Base-by-base conservation (phyloP, 2,113 vertebrate species). In the Vidua chalybeata region DNA sequence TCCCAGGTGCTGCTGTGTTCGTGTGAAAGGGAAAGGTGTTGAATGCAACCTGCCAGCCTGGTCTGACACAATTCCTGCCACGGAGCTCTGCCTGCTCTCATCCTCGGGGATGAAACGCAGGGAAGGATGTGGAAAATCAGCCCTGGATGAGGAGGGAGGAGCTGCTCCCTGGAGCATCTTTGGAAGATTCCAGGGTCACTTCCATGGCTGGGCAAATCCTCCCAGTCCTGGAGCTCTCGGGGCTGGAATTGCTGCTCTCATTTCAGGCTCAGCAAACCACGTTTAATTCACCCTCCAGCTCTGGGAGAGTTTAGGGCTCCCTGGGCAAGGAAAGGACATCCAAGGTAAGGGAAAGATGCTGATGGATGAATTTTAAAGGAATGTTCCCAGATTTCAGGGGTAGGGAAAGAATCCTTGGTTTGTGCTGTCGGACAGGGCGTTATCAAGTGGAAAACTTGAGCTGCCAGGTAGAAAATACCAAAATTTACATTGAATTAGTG, bases 381-480 rank as follows among this genome's bases (percentile, higher is more conserved):
- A 56, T 52, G 45, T 69, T 24, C 15, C 20, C 52, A 20, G 62
- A 48, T 35, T 64, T 56, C 35, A 43, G 39, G 9, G 54, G 11
- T 26, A 68, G 67, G 69, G 45, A 51, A 72, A 26, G 19, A 48
- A 37, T 37, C 43, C 35, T 39, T 28, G 41, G 39, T 49, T 35
- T 41, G 63, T n/a, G n/a, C 45, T 68, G 48, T 7, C 0, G 0
- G 37, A 20, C n/a, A 27, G n/a, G 31, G 20, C 0, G 0, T 39
- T 64, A 37, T 10, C 43, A 7, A 35, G 13, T 6, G 28, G 58
- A 72, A 78, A 75, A 13, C 18, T 17, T 23, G 15, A 64, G 15
- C 30, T 84, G 24, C n/a, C 30, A 39, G 21, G 31, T 27, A 37
- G 39, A 45, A 67, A 83, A 67, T 7, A 31, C 4, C 76, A 76